These are phyloP conservation scores for Drosophila kohkoa DNA, from an alignment of 1,140 invertebrate species.

Conservation along the genomic window DNA sequence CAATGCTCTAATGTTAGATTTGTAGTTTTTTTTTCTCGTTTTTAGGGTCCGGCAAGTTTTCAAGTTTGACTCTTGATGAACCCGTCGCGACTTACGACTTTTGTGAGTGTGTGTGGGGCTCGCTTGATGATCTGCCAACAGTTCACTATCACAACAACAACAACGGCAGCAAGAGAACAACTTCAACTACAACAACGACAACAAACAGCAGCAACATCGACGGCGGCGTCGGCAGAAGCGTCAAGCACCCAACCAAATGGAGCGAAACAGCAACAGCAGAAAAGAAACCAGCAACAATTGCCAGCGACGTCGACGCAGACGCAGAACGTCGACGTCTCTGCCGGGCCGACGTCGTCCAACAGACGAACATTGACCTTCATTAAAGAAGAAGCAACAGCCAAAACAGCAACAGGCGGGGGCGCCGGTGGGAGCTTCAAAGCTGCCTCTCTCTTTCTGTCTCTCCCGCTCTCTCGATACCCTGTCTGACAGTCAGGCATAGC, in stretches of 20 bases:
- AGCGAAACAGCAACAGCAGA: conserved; percentile 42
- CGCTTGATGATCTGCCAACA: conserved; percentile 27
- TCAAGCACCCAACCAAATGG: conserved; percentile 50
- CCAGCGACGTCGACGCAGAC: conserved; percentile 28
- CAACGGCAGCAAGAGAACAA: neutral
- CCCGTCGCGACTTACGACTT: conserved; percentile 20
- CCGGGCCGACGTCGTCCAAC: conserved; percentile 47
- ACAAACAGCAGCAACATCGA: conserved; percentile 24
- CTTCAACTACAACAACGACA: conserved; percentile 13
- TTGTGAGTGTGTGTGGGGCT: neutral
- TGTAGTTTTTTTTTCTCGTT: conserved; percentile 13
- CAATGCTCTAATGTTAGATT: conserved; percentile 36
- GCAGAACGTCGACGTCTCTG: conserved; percentile 28
- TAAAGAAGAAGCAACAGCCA: conserved; percentile 62
- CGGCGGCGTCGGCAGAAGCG: conserved; percentile 30
- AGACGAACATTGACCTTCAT: conserved; percentile 80
- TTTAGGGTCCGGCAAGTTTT: conserved; percentile 13
- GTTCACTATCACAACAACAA: conserved; percentile 33
- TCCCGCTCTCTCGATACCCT: too few relatives aligned
- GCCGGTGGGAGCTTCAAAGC: conserved; percentile 37
- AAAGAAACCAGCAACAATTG: conserved; percentile 26
- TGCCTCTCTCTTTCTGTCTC: conserved; percentile 23
- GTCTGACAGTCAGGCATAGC: too few relatives aligned
- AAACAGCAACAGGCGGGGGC: conserved; percentile 5
- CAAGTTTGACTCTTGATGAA: conserved; percentile 46